Conservation (phyloP, 2,888 invertebrate species). For the Argyresthia albistria region DNA sequence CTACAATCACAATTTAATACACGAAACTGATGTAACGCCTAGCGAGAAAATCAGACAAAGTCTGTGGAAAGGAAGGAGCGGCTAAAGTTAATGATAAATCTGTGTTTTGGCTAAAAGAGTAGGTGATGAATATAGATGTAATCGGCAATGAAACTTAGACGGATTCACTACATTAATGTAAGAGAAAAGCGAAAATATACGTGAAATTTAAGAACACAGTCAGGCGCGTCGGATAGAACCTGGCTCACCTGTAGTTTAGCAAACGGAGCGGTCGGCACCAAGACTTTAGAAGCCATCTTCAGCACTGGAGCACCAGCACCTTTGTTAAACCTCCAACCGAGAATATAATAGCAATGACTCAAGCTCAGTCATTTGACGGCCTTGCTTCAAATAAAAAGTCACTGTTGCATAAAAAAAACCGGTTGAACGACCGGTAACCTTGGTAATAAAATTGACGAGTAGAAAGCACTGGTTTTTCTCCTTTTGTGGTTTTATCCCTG, state of each 20-base stretch:
- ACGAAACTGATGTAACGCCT: too few relatives aligned
- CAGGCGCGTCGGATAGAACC: too few relatives aligned
- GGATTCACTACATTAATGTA: too few relatives aligned
- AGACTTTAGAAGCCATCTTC: conserved; percentile 80
- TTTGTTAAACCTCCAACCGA: conserved; percentile 14
- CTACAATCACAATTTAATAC: too few relatives aligned
- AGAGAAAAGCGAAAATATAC: too few relatives aligned
- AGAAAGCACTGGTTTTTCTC: conserved; percentile 15
- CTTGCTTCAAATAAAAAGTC: not conserved
- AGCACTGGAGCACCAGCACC: conserved; percentile 6
- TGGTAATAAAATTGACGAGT: conserved; percentile 27
- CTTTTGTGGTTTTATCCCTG: conserved; percentile 19
- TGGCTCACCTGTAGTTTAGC: conserved; percentile 74
- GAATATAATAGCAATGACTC: conserved; percentile 19
- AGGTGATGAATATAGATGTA: too few relatives aligned
- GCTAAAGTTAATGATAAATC: too few relatives aligned
- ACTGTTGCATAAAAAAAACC: conserved; percentile 29
- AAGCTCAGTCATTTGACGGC: conserved; percentile 22
- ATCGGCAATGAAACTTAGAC: too few relatives aligned
- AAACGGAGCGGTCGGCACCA: conserved; percentile 79
- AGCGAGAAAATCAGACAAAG: too few relatives aligned
- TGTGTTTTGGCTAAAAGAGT: too few relatives aligned
- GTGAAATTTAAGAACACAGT: too few relatives aligned
- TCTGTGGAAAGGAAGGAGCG: too few relatives aligned
- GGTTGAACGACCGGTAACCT: not conserved